phyloP scores from a whole-genome alignment of 2,797 vertebrate genomes.

The Carapus acus region DNA sequence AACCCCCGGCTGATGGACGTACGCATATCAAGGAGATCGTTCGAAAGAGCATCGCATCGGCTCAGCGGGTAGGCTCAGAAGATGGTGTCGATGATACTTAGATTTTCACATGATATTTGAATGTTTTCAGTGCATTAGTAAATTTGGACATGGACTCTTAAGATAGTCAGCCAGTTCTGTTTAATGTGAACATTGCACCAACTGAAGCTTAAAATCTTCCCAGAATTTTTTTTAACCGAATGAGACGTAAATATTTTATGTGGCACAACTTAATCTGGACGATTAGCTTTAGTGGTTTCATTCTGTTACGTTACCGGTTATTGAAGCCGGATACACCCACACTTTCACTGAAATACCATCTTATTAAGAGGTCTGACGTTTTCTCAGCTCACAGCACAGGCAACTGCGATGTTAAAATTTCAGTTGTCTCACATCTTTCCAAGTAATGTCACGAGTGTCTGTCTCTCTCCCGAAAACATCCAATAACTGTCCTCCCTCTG shows the following conservation, averaged over 20 bases:
- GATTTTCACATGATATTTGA: background rate
- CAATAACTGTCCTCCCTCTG: background rate
- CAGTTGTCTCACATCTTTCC: background rate
- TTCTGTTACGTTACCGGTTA: background rate
- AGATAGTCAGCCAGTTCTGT: too few relatives aligned
- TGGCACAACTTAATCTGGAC: too few relatives aligned
- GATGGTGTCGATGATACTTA: background rate
- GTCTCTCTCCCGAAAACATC: background rate
- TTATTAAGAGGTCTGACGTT: background rate
- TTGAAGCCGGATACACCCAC: background rate
- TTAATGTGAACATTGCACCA: background rate
- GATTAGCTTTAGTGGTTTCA: background rate
- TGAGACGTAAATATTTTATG: too few relatives aligned
- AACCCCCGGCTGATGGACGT: conserved; percentile 85
- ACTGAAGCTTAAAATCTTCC: too few relatives aligned
- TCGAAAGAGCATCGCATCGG: conserved; percentile 86
- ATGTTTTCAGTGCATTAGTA: too few relatives aligned
- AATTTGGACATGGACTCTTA: too few relatives aligned
- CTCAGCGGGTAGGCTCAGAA: conserved; percentile 79
- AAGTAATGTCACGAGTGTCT: background rate
- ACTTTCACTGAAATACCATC: background rate
- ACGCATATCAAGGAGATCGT: conserved; percentile 96
- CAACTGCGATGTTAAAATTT: background rate
- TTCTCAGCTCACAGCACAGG: background rate
- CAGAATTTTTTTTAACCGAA: too few relatives aligned